Percentiles rank a stretch among this genome's conserved stretches.
phyloP scores from a whole-genome alignment of 2,888 invertebrate species.

The Drosophila eohydei region DNA sequence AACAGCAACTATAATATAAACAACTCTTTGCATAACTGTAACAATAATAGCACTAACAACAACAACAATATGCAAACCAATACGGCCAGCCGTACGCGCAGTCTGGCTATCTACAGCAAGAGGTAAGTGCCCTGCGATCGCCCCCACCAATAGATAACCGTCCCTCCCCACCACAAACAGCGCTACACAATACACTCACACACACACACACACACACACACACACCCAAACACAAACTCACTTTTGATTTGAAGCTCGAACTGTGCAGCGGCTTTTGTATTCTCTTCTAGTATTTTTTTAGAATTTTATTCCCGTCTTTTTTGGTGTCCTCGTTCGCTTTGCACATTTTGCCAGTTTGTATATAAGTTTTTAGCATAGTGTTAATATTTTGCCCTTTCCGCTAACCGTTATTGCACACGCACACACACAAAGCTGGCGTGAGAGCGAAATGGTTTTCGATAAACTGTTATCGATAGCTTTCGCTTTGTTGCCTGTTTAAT shows the following conservation, averaged over 20 bases:
- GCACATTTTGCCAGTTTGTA: slow-evolving; percentile 44
- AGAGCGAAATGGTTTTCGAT: slow-evolving; percentile 18
- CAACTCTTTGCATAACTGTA: slow-evolving; percentile 59
- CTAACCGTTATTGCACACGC: slow-evolving; percentile 43
- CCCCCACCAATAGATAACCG: slow-evolving; percentile 4
- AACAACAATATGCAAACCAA: slow-evolving; percentile 61
- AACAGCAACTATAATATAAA: slow-evolving; percentile 62
- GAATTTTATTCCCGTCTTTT: slow-evolving; percentile 14
- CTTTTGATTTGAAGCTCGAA: slow-evolving; percentile 36
- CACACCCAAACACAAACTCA: slow-evolving; percentile 12
- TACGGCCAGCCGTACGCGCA: slow-evolving; percentile 81
- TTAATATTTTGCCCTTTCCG: slow-evolving; percentile 4
- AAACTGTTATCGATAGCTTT: slow-evolving; percentile 26
- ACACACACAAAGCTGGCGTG: slow-evolving; percentile 12
- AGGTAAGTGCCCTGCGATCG: slow-evolving; percentile 80
- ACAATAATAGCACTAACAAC: slow-evolving; percentile 66
- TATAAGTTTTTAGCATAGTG: slow-evolving; percentile 31
- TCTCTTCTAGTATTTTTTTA: slow-evolving; percentile 35
- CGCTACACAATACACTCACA: slow-evolving; percentile 17
- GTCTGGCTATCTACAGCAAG: slow-evolving; percentile 84
- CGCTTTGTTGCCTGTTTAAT: background rate
- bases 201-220: slow-evolving; percentile 21
- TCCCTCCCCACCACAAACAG: background rate
- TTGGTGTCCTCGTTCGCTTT: slow-evolving; percentile 24
- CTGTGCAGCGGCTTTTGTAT: slow-evolving; percentile 33